Conservation (phyloP, 2,797 vertebrate species). For the Falco berigora region DNA sequence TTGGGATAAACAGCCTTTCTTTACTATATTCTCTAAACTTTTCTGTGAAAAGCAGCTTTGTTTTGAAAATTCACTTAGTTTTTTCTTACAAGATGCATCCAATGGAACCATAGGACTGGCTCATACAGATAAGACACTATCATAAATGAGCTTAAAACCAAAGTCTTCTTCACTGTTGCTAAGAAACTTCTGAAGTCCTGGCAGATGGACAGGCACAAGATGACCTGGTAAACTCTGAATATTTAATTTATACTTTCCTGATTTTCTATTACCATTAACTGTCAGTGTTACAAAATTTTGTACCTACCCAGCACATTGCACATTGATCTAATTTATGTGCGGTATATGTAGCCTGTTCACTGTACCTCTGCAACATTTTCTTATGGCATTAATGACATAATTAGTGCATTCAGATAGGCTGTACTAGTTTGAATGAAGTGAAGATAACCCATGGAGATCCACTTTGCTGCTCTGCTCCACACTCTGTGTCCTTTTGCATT, state of each 20-base stretch:
- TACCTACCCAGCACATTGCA: background rate
- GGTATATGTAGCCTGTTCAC: background rate
- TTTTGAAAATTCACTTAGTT: background rate
- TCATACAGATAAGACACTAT: background rate
- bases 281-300: background rate
- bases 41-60: background rate
- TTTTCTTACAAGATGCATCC: background rate
- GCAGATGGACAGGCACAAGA: background rate
- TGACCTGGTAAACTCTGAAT: background rate
- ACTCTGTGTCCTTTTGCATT: background rate
- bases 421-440: background rate
- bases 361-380: background rate
- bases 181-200: background rate
- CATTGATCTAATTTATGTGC: background rate
- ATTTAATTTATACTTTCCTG: background rate
- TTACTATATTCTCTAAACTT: background rate
- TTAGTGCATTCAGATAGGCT: background rate
- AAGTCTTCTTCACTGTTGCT: background rate
- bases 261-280: background rate
- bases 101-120: background rate
- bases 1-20: background rate
- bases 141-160: background rate
- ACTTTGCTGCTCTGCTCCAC: conserved; percentile 34
- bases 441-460: conserved; percentile 39
- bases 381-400: conserved; percentile 25